phyloP scores from a whole-genome alignment of 2,797 vertebrate species.

The Eutrigla gurnardus region DNA sequence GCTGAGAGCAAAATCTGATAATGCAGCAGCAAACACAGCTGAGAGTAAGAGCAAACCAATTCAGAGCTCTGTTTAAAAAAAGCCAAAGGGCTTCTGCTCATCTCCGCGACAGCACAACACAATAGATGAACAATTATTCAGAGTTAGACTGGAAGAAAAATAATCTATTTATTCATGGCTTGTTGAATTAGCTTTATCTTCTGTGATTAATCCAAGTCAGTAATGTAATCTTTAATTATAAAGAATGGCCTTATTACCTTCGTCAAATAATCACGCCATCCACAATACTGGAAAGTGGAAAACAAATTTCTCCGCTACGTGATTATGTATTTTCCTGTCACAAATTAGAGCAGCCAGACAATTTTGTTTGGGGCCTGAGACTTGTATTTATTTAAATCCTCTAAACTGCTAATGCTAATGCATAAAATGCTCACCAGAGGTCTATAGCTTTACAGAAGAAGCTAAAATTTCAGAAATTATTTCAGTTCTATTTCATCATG shows the following conservation, averaged over 20 bases:
- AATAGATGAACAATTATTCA: constrained; percentile 76
- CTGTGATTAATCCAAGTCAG: constrained; percentile 81
- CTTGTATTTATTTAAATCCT: constrained; percentile 35
- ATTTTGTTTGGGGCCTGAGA: constrained; percentile 35
- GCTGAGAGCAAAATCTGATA: constrained; percentile 83
- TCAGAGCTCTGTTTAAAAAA: constrained; percentile 68
- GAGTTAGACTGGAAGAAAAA: constrained; percentile 71
- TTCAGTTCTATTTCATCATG: constrained; percentile 57
- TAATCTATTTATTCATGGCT: constrained; percentile 82
- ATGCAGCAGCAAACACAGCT: constrained; percentile 82
- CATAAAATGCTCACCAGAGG: constrained; percentile 15
- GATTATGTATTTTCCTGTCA: constrained; percentile 59
- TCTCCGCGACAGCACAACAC: constrained; percentile 69
- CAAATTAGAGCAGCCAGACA: constrained; percentile 51
- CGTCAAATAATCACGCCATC: constrained; percentile 70
- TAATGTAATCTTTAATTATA: constrained; percentile 83
- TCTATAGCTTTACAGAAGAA: constrained; percentile 21
- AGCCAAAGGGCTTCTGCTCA: constrained; percentile 76
- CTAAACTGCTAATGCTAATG: constrained; percentile 20
- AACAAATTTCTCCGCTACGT: constrained; percentile 59
- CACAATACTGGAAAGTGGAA: constrained; percentile 52
- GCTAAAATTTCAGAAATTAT: constrained; percentile 48
- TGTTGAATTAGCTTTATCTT: constrained; percentile 82
- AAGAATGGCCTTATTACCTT: constrained; percentile 74
- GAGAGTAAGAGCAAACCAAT: constrained; percentile 78